Evolutionary conservation across 30 jellyfish, hydroid and myxozoan species (phyloP).

Genomic region (Phacellophora camtschatica): DNA sequence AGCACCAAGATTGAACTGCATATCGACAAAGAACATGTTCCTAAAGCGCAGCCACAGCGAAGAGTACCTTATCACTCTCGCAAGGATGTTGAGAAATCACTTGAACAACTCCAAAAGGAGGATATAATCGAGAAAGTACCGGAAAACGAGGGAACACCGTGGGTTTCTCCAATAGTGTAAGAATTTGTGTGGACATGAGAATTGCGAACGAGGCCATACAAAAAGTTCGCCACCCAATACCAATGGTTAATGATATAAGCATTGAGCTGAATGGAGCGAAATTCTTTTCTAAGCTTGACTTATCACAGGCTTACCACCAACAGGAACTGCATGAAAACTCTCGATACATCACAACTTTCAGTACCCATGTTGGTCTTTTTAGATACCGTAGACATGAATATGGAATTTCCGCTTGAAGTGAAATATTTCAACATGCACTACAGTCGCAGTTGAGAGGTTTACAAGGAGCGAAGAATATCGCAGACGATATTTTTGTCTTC

Average conservation of each 20-base stretch:
- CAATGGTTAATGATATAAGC: constrained; percentile 17
- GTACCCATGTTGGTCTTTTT: constrained; percentile 47
- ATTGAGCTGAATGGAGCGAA: constrained; percentile 25
- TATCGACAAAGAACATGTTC: background rate
- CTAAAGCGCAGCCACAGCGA: background rate
- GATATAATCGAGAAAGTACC: constrained; percentile 22
- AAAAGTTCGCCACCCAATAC: constrained; percentile 22
- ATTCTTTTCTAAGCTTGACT: constrained; percentile 11
- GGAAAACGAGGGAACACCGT: constrained; percentile 7
- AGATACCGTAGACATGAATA: background rate
- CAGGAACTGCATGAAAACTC: constrained; percentile 34
- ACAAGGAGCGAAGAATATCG: too few relatives aligned
- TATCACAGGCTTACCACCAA: constrained; percentile 38
- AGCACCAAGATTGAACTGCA: background rate
- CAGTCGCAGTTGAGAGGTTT: too few relatives aligned
- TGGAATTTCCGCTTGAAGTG: constrained; percentile 23
- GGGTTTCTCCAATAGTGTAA: constrained; percentile 16
- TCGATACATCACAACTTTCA: constrained; percentile 31
- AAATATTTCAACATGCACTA: constrained; percentile 20
- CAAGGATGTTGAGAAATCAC: background rate
- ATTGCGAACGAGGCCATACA: constrained; percentile 27
- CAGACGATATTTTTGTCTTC: too few relatives aligned
- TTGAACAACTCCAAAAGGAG: background rate
- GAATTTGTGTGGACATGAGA: constrained; percentile 49
- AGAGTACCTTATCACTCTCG: background rate